phyloP scores from a whole-genome alignment of 2,113 vertebrate genomes.

The Psophia crepitans region DNA sequence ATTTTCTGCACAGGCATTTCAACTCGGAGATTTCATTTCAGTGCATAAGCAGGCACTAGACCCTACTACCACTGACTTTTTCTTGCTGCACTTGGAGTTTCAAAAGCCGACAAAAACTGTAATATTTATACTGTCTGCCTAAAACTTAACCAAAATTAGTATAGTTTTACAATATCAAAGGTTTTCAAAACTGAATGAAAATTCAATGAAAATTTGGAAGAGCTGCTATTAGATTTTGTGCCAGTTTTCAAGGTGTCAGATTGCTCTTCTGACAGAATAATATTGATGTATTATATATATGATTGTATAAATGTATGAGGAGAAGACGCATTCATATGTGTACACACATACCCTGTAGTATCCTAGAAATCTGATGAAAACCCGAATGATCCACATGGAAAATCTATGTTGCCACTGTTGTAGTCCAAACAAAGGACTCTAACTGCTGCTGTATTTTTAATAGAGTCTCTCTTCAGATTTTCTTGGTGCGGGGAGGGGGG shows the following conservation, averaged over 20 bases:
- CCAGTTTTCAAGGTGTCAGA: background rate
- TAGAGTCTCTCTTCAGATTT: background rate
- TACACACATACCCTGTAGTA: background rate
- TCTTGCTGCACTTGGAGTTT: constrained; percentile 74
- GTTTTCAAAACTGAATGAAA: background rate
- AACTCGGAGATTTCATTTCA: constrained; percentile 64
- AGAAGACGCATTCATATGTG: background rate
- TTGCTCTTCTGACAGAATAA: background rate
- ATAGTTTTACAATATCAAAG: background rate
- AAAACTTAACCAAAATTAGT: background rate
- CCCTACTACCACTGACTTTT: constrained; percentile 73
- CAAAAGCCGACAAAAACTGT: constrained; percentile 31
- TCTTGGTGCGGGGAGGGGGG: no score
- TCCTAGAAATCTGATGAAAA: background rate
- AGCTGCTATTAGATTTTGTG: background rate
- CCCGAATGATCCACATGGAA: background rate
- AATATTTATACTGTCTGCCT: background rate
- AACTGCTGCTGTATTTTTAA: background rate
- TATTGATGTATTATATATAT: background rate
- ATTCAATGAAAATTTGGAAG: background rate
- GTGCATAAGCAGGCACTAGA: constrained; percentile 70
- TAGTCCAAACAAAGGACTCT: background rate
- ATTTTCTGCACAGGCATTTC: constrained; percentile 20
- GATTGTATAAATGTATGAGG: background rate
- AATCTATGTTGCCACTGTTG: background rate